phyloP scores from a whole-genome alignment of 2,113 vertebrate genomes.

The Rhea pennata region DNA sequence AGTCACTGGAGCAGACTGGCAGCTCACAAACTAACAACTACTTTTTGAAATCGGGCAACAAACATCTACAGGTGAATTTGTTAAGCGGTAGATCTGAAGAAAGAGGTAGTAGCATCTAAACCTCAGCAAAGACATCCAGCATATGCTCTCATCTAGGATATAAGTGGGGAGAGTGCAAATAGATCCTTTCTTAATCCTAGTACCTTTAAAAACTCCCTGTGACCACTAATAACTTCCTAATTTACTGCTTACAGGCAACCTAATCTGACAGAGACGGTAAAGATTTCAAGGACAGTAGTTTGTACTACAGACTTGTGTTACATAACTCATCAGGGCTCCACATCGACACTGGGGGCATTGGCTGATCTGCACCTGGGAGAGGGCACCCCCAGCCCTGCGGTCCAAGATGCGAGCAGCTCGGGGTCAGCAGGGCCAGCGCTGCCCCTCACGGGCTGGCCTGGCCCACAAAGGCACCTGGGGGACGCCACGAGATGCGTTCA shows the following conservation, averaged over 20 bases:
- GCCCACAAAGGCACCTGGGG: background rate
- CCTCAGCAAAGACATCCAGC: background rate
- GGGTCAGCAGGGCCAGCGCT: background rate
- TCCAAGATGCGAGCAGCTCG: background rate
- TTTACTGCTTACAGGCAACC: fast-evolving
- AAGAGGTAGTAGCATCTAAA: background rate
- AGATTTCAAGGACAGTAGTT: background rate
- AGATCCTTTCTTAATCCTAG: background rate
- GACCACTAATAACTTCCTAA: background rate
- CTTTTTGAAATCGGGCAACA: background rate
- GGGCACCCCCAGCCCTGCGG: background rate
- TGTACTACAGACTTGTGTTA: background rate
- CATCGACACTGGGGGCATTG: background rate
- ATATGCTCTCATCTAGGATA: background rate
- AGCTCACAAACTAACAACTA: background rate
- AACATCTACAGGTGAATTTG: background rate
- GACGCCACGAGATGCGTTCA: background rate
- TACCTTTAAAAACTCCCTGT: background rate
- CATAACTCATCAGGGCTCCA: fast-evolving
- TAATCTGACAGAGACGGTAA: fast-evolving
- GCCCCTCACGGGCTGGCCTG: fast-evolving
- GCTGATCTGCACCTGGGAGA: background rate
- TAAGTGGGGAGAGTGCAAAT: background rate
- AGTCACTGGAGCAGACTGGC: background rate
- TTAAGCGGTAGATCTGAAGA: background rate